Conservation (phyloP, 1,140 invertebrate genomes). For the Sitobion miscanthi region DNA sequence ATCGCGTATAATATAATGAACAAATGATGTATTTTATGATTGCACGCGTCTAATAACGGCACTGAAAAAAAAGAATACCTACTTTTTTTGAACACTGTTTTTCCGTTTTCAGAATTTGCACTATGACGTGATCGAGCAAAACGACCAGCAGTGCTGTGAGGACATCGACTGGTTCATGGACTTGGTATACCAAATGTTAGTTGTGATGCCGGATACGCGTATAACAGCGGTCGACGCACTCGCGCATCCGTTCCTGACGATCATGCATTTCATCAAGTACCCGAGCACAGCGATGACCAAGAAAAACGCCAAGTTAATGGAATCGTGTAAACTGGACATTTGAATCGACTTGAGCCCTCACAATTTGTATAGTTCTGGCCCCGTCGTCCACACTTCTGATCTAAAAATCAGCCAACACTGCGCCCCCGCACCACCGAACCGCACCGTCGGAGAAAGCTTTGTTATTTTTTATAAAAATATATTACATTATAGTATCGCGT, state of each 20-base stretch:
- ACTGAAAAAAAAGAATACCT: background rate
- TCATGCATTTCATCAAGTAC: constrained; percentile 19
- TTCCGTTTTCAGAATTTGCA: background rate
- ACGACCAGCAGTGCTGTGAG: background rate
- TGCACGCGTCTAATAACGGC: too few relatives aligned
- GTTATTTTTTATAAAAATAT: background rate
- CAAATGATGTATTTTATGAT: too few relatives aligned
- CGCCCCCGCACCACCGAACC: background rate
- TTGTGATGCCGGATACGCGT: background rate
- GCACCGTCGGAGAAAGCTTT: background rate
- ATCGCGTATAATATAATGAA: too few relatives aligned
- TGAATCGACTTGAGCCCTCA: background rate
- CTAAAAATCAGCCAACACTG: background rate
- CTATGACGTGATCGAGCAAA: too few relatives aligned
- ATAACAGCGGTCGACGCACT: constrained; percentile 24
- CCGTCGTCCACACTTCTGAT: background rate
- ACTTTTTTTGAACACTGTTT: background rate
- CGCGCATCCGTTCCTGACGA: constrained; percentile 28
- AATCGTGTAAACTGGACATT: background rate
- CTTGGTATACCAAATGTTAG: background rate
- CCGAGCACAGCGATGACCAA: background rate
- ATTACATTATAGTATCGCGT: background rate
- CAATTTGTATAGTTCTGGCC: background rate
- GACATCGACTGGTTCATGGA: background rate
- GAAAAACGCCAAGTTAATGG: background rate